These are phyloP conservation scores for Tachina fera DNA, from an alignment of 2,888 invertebrate genomes.

Conservation along the genomic window DNA sequence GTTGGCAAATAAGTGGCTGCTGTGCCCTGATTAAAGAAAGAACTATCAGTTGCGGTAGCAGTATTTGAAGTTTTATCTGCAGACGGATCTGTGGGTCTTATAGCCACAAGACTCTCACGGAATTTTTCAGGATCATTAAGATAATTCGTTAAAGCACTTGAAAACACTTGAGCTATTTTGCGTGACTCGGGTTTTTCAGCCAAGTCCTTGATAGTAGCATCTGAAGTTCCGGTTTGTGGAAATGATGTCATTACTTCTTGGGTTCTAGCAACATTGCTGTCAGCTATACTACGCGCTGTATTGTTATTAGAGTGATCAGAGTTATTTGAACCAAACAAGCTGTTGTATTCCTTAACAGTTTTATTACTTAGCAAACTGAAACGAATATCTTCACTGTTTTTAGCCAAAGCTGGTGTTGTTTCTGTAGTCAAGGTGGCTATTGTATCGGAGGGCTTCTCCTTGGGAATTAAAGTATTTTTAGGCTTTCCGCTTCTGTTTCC, in stretches of 20 bases:
- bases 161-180: conserved; percentile 92
- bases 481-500: not conserved
- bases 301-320: conserved; percentile 68
- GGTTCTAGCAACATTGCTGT: not conserved
- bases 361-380: conserved; percentile 86
- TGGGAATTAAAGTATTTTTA: conserved; percentile 39
- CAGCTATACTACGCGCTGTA: conserved; percentile 81
- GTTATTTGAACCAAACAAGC: conserved; percentile 78
- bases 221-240: conserved; percentile 85
- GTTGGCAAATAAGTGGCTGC: conserved; percentile 81
- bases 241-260: conserved; percentile 72
- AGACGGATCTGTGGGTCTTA: conserved; percentile 91
- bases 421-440: conserved; percentile 76
- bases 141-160: conserved; percentile 91
- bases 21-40: conserved; percentile 77
- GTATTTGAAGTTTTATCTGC: conserved; percentile 79
- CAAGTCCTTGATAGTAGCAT: conserved; percentile 85
- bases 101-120: conserved; percentile 89
- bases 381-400: conserved; percentile 84
- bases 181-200: conserved; percentile 86
- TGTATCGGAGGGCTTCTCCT: conserved; percentile 76
- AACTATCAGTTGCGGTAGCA: conserved; percentile 75
- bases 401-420: conserved; percentile 76
- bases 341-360: conserved; percentile 79
- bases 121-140: conserved; percentile 92